A percentile compares a stretch with the other conserved stretches of the same genome.
Evolutionary conservation across 2,888 invertebrate genomes (phyloP).

Genomic region (Liodrosophila aerea): DNA sequence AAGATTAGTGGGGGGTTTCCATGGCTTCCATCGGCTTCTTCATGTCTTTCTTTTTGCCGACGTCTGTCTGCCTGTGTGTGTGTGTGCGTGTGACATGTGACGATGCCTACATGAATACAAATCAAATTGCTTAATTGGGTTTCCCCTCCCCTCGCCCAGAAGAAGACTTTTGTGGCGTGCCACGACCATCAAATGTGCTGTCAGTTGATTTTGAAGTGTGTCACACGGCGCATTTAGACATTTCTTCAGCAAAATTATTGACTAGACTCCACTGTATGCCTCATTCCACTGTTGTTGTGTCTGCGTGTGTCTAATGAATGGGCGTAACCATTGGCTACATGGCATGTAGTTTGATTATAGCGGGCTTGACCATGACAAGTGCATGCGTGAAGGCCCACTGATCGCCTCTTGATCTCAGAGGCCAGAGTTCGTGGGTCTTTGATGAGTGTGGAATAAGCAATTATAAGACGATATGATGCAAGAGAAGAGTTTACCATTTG

Average conservation of each 20-base stretch:
- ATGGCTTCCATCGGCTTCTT: constrained; percentile 1
- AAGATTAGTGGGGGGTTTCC: constrained; percentile 48
- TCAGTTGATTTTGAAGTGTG: constrained; percentile 64
- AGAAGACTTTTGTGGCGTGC: constrained; percentile 30
- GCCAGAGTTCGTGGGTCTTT: constrained; percentile 36
- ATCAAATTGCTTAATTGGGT: constrained; percentile 75
- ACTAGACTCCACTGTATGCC: not conserved
- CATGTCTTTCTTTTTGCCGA: constrained; percentile 2
- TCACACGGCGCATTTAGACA: constrained; percentile 51
- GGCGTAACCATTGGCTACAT: constrained; percentile 26
- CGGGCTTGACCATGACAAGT: constrained; percentile 40
- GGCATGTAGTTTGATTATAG: constrained; percentile 22
- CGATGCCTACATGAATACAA: constrained; percentile 34
- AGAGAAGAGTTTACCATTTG: not conserved
- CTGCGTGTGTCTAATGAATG: constrained; percentile 50
- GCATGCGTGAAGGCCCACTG: constrained; percentile 16
- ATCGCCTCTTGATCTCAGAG: constrained; percentile 30
- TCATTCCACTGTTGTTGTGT: not conserved
- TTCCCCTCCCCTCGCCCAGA: not conserved
- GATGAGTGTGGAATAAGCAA: constrained; percentile 9
- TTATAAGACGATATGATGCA: constrained; percentile 5
- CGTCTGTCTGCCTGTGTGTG: not conserved
- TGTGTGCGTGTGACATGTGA: constrained; percentile 44
- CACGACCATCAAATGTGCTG: constrained; percentile 58
- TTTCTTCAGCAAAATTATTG: constrained; percentile 57